A percentile compares a stretch with the other conserved stretches of the same genome.
These are phyloP conservation scores for Drosophila prosaltans DNA, from an alignment of 1,140 invertebrate genomes.

Conservation along the genomic window DNA sequence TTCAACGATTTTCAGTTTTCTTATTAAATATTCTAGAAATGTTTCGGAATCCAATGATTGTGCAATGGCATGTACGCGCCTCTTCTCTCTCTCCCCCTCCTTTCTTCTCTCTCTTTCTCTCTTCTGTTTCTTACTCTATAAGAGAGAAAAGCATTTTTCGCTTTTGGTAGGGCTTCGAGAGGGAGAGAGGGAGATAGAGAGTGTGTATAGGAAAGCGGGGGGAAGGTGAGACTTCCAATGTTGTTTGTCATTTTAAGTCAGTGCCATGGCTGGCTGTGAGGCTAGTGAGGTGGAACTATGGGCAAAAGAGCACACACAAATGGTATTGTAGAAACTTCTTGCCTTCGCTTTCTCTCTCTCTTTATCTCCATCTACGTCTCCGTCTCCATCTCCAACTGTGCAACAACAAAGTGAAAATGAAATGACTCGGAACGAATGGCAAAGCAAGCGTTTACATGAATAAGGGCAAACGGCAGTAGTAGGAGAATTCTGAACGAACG, in stretches of 20 bases:
- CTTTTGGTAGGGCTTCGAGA: constrained; percentile 39
- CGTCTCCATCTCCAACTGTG: constrained; percentile 39
- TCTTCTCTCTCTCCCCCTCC: not conserved
- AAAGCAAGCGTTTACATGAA: constrained; percentile 77
- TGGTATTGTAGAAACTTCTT: constrained; percentile 47
- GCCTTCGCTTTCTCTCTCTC: constrained; percentile 6
- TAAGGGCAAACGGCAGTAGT: constrained; percentile 10
- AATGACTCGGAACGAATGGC: constrained; percentile 81
- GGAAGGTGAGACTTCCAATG: constrained; percentile 57
- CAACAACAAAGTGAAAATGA: constrained; percentile 81
- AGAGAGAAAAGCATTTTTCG: constrained; percentile 68
- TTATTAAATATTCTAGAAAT: constrained; percentile 82
- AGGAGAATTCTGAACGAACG: not conserved
- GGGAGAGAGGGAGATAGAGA: not conserved
- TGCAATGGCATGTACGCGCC: constrained; percentile 79
- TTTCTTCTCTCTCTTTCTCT: not conserved
- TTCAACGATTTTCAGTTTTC: constrained; percentile 82
- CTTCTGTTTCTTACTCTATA: constrained; percentile 20
- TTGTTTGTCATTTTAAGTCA: constrained; percentile 81
- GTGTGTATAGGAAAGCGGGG: not conserved
- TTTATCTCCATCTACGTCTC: not conserved
- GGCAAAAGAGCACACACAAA: constrained; percentile 55
- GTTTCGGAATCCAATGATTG: constrained; percentile 82
- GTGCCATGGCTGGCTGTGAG: constrained; percentile 59
- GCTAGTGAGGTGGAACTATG: constrained; percentile 79